Percentiles rank a stretch among this genome's conserved stretches.
Evolutionary conservation across 1,140 invertebrate genomes (phyloP).

Genomic region (Atta colombica): DNA sequence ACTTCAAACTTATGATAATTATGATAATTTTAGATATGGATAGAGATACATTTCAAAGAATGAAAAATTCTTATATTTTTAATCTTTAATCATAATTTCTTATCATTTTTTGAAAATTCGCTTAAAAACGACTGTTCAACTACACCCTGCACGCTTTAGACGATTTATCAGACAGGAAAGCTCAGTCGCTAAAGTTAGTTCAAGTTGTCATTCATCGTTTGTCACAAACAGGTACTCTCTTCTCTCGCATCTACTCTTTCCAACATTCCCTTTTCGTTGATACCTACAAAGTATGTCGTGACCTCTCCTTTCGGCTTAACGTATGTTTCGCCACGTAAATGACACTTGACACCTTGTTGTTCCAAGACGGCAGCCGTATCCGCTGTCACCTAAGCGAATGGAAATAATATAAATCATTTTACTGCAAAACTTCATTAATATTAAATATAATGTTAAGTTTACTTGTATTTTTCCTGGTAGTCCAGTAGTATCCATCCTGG

Average conservation of each 20-base stretch:
- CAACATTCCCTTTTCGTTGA: constrained; percentile 87
- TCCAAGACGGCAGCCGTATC: constrained; percentile 91
- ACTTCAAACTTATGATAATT: constrained; percentile 11
- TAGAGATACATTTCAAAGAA: background rate
- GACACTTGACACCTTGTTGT: constrained; percentile 90
- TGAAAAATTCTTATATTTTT: background rate
- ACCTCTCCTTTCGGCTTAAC: constrained; percentile 93
- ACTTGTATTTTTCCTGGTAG: constrained; percentile 93
- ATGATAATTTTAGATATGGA: background rate
- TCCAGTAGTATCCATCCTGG: constrained; percentile 96
- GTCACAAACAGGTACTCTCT: constrained; percentile 78
- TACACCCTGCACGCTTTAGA: constrained; percentile 23
- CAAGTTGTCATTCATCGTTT: background rate
- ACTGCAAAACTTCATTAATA: background rate
- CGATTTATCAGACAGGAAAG: background rate
- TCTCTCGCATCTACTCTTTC: constrained; percentile 75
- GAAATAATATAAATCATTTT: constrained; percentile 63
- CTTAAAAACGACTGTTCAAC: background rate
- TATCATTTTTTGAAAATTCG: background rate
- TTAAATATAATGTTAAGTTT: background rate
- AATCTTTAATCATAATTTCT: constrained; percentile 3
- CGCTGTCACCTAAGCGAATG: constrained; percentile 89
- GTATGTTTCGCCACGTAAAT: constrained; percentile 90
- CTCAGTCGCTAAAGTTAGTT: constrained; percentile 26
- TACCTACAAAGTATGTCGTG: constrained; percentile 91